Conservation (phyloP, 2,113 vertebrate genomes). For the Lophotis ruficrista region DNA sequence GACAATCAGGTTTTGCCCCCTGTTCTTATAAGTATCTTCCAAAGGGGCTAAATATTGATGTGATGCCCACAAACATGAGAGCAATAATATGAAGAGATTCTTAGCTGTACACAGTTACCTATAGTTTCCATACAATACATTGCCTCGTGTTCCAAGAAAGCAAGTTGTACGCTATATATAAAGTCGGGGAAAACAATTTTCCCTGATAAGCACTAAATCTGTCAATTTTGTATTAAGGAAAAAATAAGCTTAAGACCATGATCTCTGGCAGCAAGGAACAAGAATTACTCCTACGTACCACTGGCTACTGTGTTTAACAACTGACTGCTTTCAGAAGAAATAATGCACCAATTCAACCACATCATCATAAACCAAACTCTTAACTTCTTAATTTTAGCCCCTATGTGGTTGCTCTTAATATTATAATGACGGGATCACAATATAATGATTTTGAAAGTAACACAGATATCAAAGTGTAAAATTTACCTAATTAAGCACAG, state of each 20-base stretch:
- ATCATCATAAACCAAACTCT: constrained; percentile 37
- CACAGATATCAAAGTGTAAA: background rate
- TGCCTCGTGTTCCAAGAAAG: background rate
- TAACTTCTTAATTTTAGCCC: constrained; percentile 48
- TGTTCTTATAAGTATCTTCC: background rate
- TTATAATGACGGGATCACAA: constrained; percentile 45
- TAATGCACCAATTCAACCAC: constrained; percentile 30
- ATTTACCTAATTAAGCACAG: background rate
- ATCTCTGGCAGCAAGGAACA: constrained; percentile 6
- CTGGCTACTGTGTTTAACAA: background rate
- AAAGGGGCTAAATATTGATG: background rate
- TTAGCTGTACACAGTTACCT: background rate
- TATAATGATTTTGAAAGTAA: background rate
- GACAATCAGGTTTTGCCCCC: background rate
- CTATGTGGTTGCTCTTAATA: background rate
- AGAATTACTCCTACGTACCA: constrained; percentile 30
- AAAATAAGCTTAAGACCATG: constrained; percentile 1
- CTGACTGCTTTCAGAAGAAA: constrained; percentile 1
- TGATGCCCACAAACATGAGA: background rate
- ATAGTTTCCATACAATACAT: background rate
- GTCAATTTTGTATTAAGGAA: background rate
- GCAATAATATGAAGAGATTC: background rate
- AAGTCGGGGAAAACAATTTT: background rate
- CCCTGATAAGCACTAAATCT: background rate
- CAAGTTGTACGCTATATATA: background rate